Percentiles rank a stretch among this genome's conserved stretches.
Evolutionary conservation across 2,797 vertebrate genomes (phyloP).

Genomic region (Sternarchorhynchus goeldii): DNA sequence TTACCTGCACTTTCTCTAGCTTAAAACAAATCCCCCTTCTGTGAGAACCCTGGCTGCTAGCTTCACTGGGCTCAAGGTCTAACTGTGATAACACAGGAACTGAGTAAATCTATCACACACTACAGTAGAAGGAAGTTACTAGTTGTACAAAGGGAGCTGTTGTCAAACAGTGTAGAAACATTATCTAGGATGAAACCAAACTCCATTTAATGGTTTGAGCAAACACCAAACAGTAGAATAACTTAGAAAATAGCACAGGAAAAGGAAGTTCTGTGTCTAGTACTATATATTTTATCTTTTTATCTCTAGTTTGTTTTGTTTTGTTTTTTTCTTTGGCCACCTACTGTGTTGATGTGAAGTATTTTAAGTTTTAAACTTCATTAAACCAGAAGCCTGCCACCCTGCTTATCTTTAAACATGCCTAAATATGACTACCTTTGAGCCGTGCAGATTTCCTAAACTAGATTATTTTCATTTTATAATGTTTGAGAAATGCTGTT

Average conservation of each 20-base stretch:
- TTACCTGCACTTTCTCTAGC: conserved; percentile 24
- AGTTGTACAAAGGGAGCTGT: background rate
- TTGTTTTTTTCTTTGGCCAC: background rate
- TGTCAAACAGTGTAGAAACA: conserved; percentile 4
- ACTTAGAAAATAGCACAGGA: too few relatives aligned
- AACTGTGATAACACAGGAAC: conserved; percentile 52
- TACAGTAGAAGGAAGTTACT: conserved; percentile 44
- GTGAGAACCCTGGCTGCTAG: conserved; percentile 5
- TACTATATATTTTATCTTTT: too few relatives aligned
- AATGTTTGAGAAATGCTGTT: too few relatives aligned
- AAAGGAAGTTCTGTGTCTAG: too few relatives aligned
- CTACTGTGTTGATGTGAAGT: too few relatives aligned
- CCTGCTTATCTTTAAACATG: too few relatives aligned
- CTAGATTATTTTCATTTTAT: too few relatives aligned
- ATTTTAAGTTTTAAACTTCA: too few relatives aligned
- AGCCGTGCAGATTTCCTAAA: too few relatives aligned
- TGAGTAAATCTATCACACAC: conserved; percentile 38
- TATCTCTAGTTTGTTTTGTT: too few relatives aligned
- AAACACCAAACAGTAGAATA: background rate
- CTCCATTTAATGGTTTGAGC: background rate
- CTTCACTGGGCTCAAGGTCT: conserved; percentile 12
- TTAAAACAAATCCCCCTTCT: conserved; percentile 1
- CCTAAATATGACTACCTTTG: too few relatives aligned
- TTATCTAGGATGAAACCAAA: background rate
- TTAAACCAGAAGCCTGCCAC: too few relatives aligned